Evolutionary conservation across 2,113 vertebrate genomes (phyloP).

Genomic region (Arvicanthis niloticus): DNA sequence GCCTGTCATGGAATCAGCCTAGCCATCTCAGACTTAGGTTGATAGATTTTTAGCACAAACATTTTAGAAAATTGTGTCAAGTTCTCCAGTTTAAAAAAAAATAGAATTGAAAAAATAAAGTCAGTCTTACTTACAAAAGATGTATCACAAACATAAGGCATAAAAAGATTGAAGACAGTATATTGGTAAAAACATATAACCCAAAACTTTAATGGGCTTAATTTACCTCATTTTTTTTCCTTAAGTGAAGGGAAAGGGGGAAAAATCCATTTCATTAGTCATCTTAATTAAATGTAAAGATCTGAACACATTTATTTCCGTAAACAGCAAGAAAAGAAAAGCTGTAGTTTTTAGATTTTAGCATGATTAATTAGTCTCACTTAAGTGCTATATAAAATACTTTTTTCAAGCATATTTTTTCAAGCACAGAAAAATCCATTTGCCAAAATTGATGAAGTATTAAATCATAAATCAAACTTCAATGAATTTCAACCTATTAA

Average conservation of each 20-base stretch:
- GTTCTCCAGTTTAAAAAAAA: slow-evolving; percentile 29
- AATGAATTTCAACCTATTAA: slow-evolving; percentile 40
- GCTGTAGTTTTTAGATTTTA: slow-evolving; percentile 44
- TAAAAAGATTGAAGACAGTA: background rate
- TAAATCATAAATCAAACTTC: slow-evolving; percentile 50
- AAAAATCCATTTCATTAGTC: background rate
- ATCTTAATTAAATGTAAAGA: slow-evolving; percentile 49
- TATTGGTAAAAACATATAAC: background rate
- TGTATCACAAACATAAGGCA: background rate
- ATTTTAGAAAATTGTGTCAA: slow-evolving; percentile 22
- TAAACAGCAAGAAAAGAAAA: slow-evolving; percentile 40
- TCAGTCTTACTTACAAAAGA: slow-evolving; percentile 24
- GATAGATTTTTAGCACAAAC: slow-evolving; percentile 26
- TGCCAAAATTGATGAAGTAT: slow-evolving; percentile 44
- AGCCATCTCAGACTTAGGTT: no score
- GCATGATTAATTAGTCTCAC: slow-evolving; percentile 42
- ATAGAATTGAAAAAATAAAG: slow-evolving; percentile 25
- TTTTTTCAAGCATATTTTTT: slow-evolving; percentile 21
- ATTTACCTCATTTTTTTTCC: background rate
- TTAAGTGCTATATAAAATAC: slow-evolving; percentile 36
- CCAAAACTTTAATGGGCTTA: background rate
- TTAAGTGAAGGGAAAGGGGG: background rate
- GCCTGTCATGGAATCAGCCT: no score
- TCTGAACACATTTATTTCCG: slow-evolving; percentile 29
- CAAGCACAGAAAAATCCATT: slow-evolving; percentile 36